Evolutionary conservation across 2,888 invertebrate species (phyloP).

Genomic region (Drosophila leonis): DNA sequence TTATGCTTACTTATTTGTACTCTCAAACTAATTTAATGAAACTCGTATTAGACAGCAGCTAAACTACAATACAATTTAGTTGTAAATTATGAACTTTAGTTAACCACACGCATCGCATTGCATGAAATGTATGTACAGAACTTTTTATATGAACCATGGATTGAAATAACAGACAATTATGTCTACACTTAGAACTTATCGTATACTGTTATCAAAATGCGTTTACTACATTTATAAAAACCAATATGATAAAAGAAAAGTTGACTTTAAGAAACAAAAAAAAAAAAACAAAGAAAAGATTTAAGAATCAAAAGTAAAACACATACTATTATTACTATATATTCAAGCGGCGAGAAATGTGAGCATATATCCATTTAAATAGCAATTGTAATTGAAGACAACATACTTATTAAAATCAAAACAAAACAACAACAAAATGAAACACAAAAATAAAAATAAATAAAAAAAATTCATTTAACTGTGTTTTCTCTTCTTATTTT

Average conservation of each 20-base stretch:
- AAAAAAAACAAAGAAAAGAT: constrained; percentile 1
- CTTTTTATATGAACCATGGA: constrained; percentile 50
- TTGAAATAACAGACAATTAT: constrained; percentile 23
- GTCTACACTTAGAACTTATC: constrained; percentile 56
- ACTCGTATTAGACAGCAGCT: constrained; percentile 63
- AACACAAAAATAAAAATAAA: constrained; percentile 62
- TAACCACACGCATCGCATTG: constrained; percentile 55
- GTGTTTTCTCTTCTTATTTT: constrained; percentile 9
- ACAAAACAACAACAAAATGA: constrained; percentile 37
- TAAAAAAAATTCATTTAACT: constrained; percentile 34
- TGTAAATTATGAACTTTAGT: constrained; percentile 70
- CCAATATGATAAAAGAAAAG: constrained; percentile 23
- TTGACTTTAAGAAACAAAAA: constrained; percentile 15
- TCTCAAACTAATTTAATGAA: constrained; percentile 71
- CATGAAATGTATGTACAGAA: constrained; percentile 64
- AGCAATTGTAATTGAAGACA: constrained; percentile 78
- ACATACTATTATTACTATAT: constrained; percentile 42
- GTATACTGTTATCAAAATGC: constrained; percentile 75
- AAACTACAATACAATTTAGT: constrained; percentile 60
- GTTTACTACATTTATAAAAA: constrained; percentile 79
- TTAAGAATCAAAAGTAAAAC: constrained; percentile 20
- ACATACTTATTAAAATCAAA: constrained; percentile 50
- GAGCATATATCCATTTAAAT: constrained; percentile 75
- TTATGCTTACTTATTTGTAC: constrained; percentile 69
- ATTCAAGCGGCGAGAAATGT: constrained; percentile 67